Percentiles rank a stretch among this genome's conserved stretches.
Conservation (phyloP, 2,113 vertebrate species). For the Gavia stellata region DNA sequence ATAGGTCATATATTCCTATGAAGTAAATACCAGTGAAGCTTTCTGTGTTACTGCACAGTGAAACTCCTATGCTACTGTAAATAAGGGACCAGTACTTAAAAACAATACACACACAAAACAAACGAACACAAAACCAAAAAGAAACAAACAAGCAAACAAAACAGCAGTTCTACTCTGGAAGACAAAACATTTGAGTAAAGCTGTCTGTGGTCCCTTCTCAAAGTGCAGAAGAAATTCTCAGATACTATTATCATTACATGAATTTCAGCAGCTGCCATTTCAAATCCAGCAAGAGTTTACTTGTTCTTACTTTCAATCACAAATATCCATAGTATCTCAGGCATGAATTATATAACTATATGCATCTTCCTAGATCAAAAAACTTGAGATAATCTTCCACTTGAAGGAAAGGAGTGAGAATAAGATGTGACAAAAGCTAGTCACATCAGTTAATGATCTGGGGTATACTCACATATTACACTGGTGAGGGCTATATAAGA, state of each 20-base stretch:
- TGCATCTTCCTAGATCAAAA: not conserved
- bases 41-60: not conserved
- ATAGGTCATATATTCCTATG: not conserved
- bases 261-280: not conserved
- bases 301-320: not conserved
- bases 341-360: not conserved
- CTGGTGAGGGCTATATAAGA: not conserved
- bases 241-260: not conserved
- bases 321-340: not conserved
- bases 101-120: not conserved
- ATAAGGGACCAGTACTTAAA: not conserved
- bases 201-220: not conserved
- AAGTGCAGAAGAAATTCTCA: not conserved
- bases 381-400: not conserved
- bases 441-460: not conserved
- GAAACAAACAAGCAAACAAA: not conserved
- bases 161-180: not conserved
- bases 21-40: not conserved
- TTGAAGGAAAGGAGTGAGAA: not conserved
- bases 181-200: not conserved
- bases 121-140: not conserved
- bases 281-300: not conserved
- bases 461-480: not conserved
- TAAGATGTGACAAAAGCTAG: not conserved
- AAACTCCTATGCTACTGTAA: not conserved